These are phyloP conservation scores for Sericinus montela DNA, from an alignment of 2,888 invertebrate species.

Conservation along the genomic window DNA sequence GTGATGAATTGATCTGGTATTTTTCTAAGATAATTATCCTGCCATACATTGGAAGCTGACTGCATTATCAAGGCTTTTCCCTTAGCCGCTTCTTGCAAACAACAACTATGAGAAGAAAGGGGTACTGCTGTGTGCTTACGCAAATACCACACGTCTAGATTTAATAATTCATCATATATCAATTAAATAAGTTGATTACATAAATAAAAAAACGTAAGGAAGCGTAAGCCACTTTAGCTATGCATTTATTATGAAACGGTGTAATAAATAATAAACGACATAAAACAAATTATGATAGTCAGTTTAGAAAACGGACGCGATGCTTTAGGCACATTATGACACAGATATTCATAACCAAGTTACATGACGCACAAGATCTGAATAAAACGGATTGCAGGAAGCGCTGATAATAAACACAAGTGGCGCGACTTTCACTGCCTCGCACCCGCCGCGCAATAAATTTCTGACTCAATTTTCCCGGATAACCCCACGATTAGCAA, in stretches of 20 bases:
- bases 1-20: too few species aligned
- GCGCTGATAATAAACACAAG: not conserved
- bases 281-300: not conserved
- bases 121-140: too few species aligned
- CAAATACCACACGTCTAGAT: too few species aligned
- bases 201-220: too few species aligned
- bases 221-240: too few species aligned
- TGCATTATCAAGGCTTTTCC: too few species aligned
- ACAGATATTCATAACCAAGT: not conserved
- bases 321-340: not conserved
- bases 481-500: not conserved
- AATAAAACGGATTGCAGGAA: not conserved
- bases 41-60: too few species aligned
- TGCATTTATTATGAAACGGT: not conserved
- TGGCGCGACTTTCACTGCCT: not conserved
- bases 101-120: too few species aligned
- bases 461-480: not conserved
- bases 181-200: too few species aligned
- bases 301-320: not conserved
- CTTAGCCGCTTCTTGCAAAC: too few species aligned
- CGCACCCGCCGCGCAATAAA: not conserved
- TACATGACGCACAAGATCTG: conserved; percentile 1
- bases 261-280: not conserved
- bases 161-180: too few species aligned
- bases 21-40: too few species aligned